Evolutionary conservation across 2,888 invertebrate species (phyloP).

Genomic region (Drosophila algonquin): DNA sequence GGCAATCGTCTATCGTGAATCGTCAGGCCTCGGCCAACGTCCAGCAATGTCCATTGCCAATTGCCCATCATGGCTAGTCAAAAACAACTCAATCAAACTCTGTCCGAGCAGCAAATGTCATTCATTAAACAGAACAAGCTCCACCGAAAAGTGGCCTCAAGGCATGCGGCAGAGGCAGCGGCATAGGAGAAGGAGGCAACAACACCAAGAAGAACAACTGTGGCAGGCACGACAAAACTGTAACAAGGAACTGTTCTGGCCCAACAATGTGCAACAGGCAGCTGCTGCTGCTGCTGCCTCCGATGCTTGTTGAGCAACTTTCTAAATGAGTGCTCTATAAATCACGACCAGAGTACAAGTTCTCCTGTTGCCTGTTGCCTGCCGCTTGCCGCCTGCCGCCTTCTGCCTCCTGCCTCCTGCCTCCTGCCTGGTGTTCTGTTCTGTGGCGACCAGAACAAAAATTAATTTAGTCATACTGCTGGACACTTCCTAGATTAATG

Average conservation of each 20-base stretch:
- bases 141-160: conserved; percentile 45
- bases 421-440: conserved; percentile 43
- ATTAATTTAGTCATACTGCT: conserved; percentile 76
- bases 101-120: conserved; percentile 64
- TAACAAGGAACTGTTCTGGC: conserved; percentile 74
- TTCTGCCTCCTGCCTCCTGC: conserved; percentile 12
- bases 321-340: conserved; percentile 80
- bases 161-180: conserved; percentile 12
- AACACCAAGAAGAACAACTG: conserved; percentile 25
- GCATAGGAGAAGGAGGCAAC: conserved; percentile 14
- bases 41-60: conserved; percentile 34
- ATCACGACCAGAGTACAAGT: conserved; percentile 75
- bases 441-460: conserved; percentile 76
- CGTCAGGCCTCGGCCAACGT: conserved; percentile 25
- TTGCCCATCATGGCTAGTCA: conserved; percentile 70
- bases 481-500: conserved; percentile 77
- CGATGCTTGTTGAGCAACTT: conserved; percentile 76
- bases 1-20: conserved; percentile 39
- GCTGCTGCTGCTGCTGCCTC: conserved; percentile 47
- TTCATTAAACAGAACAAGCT: conserved; percentile 72
- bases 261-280: conserved; percentile 57
- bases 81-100: conserved; percentile 76
- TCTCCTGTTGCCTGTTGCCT: conserved; percentile 49
- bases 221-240: conserved; percentile 71
- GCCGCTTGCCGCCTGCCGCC: background rate